Evolutionary conservation across 1,140 invertebrate species (phyloP).

Genomic region (Cotesia vestalis): DNA sequence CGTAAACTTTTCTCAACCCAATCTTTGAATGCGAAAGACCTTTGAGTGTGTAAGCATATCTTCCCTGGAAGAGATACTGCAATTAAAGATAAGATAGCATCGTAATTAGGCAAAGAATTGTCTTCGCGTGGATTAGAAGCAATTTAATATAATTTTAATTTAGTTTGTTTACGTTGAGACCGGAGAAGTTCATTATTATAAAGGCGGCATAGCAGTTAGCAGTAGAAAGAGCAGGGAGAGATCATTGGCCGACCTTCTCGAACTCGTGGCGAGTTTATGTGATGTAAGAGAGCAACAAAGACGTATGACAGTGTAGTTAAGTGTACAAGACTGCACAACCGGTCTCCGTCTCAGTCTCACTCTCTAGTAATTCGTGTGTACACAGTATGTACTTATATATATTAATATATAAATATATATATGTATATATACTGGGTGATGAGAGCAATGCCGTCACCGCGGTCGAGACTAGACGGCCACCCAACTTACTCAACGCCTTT

Average conservation of each 20-base stretch:
- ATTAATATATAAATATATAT: too few relatives aligned
- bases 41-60: too few relatives aligned
- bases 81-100: conserved; percentile 34
- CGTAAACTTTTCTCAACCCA: too few relatives aligned
- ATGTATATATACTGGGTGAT: too few relatives aligned
- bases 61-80: background rate
- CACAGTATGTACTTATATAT: too few relatives aligned
- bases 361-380: too few relatives aligned
- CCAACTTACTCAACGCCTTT: conserved; percentile 28
- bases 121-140: background rate
- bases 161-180: conserved; percentile 4
- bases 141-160: background rate
- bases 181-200: background rate
- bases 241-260: conserved; percentile 22
- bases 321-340: conserved; percentile 14
- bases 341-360: background rate
- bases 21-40: too few relatives aligned
- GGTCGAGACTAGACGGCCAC: conserved; percentile 22
- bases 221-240: background rate
- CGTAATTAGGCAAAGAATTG: conserved; percentile 34
- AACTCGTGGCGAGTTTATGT: background rate
- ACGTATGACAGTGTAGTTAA: background rate
- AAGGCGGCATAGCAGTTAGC: too few relatives aligned
- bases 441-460: background rate
- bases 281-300: conserved; percentile 11